Evolutionary conservation across 2,888 invertebrate genomes (phyloP).

Genomic region (Spatulosminthurus flaviceps): DNA sequence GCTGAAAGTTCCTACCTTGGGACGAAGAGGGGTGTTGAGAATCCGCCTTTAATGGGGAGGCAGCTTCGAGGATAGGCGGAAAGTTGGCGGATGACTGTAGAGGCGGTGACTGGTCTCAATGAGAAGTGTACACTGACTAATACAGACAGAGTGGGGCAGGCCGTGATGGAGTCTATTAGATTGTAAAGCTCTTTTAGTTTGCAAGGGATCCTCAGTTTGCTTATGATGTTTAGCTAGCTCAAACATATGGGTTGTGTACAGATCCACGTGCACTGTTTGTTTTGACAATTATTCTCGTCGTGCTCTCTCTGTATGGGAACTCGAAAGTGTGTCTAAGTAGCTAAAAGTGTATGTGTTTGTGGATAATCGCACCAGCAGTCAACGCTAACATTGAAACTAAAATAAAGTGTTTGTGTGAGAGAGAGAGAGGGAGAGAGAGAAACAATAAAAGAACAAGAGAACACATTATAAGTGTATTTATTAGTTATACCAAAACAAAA

Average conservation of each 20-base stretch:
- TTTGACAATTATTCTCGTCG: slow-evolving; percentile 63
- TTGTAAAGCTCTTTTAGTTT: slow-evolving; percentile 41
- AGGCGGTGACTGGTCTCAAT: slow-evolving; percentile 27
- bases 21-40: slow-evolving; percentile 37
- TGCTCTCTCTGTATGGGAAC: slow-evolving; percentile 19
- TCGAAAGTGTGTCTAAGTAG: slow-evolving; percentile 48
- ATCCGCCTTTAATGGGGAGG: slow-evolving; percentile 42
- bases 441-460: slow-evolving; percentile 26
- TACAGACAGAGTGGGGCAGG: slow-evolving; percentile 43
- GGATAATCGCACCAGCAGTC: slow-evolving; percentile 42
- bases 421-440: slow-evolving; percentile 26
- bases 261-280: slow-evolving; percentile 64
- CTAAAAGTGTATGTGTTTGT: slow-evolving; percentile 44
- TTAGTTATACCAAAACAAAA: slow-evolving; percentile 6
- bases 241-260: slow-evolving; percentile 63
- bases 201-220: slow-evolving; percentile 60
- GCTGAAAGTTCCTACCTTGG: slow-evolving; percentile 54
- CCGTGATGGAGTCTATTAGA: slow-evolving; percentile 48
- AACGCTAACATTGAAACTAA: slow-evolving; percentile 41
- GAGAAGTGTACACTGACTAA: slow-evolving; percentile 32
- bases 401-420: slow-evolving; percentile 11
- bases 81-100: slow-evolving; percentile 31
- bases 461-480: slow-evolving; percentile 36
- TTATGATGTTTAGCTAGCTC: slow-evolving; percentile 64
- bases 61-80: slow-evolving; percentile 29